These are phyloP conservation scores for Papilio xuthus DNA, from an alignment of 1,140 invertebrate species.

Conservation along the genomic window DNA sequence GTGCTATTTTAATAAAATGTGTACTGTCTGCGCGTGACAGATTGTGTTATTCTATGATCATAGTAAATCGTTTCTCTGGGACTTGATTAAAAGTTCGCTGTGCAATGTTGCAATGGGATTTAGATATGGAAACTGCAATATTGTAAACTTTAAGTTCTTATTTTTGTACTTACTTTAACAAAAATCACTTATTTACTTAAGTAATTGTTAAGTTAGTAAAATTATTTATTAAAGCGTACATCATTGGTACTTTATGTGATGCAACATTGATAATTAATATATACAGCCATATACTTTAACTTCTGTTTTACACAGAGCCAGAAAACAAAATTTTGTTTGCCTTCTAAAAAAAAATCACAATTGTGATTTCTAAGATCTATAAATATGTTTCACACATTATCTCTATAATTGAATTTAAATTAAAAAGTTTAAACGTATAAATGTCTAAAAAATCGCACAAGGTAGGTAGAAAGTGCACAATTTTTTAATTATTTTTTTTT, in stretches of 20 bases:
- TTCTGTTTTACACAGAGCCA: background rate
- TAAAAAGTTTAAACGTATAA: background rate
- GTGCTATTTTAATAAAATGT: background rate
- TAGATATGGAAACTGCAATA: slow-evolving; percentile 71
- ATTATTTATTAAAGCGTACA: background rate
- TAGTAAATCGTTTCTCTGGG: slow-evolving; percentile 75
- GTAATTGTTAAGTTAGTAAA: background rate
- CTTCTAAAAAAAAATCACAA: background rate
- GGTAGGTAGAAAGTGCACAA: slow-evolving; percentile 41
- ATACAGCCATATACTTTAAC: no score
- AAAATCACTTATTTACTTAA: background rate
- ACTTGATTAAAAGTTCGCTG: slow-evolving; percentile 78
- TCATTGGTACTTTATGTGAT: background rate
- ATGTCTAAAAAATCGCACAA: slow-evolving; percentile 68
- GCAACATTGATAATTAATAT: no score
- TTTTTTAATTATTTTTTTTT: slow-evolving; percentile 75
- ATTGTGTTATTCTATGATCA: slow-evolving; percentile 53
- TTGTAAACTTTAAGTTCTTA: slow-evolving; percentile 54
- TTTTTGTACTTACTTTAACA: slow-evolving; percentile 28
- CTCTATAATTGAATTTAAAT: background rate
- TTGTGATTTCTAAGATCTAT: background rate
- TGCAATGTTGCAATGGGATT: slow-evolving; percentile 75
- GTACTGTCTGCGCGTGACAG: slow-evolving; percentile 21
- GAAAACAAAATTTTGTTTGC: background rate
- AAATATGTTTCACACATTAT: background rate